Evolutionary conservation across 2,888 invertebrate species (phyloP).

Genomic region (Hololepta plana): DNA sequence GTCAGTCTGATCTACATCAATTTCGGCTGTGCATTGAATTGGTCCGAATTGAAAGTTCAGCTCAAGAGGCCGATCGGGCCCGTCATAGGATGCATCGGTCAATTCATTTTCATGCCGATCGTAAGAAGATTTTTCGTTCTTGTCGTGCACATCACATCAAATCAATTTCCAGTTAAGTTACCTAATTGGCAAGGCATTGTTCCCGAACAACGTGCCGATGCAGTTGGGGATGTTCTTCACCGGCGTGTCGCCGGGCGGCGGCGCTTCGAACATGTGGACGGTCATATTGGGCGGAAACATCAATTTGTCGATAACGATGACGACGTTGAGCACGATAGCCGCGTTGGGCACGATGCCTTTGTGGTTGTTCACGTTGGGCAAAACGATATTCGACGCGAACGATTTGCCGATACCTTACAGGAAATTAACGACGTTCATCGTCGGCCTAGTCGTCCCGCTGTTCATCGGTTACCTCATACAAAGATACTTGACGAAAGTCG

Average conservation of each 20-base stretch:
- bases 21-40: slow-evolving; percentile 77
- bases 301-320: slow-evolving; percentile 89
- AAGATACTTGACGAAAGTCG: slow-evolving; percentile 44
- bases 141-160: background rate
- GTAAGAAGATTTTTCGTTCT: slow-evolving; percentile 30
- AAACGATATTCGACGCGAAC: slow-evolving; percentile 41
- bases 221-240: slow-evolving; percentile 78
- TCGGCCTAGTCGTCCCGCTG: slow-evolving; percentile 61
- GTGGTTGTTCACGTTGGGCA: slow-evolving; percentile 80
- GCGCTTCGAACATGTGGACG: slow-evolving; percentile 94
- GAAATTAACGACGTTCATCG: slow-evolving; percentile 55
- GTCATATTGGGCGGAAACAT: slow-evolving; percentile 82
- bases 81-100: slow-evolving; percentile 56
- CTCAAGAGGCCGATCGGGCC: slow-evolving; percentile 60
- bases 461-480: slow-evolving; percentile 50
- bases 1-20: slow-evolving; percentile 73
- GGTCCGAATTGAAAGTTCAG: slow-evolving; percentile 45
- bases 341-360: slow-evolving; percentile 83
- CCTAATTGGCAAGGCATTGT: slow-evolving; percentile 48
- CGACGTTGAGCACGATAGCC: slow-evolving; percentile 61
- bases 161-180: slow-evolving; percentile 51
- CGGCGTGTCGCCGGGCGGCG: slow-evolving; percentile 83
- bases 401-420: slow-evolving; percentile 59
- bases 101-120: slow-evolving; percentile 75
- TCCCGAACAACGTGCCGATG: slow-evolving; percentile 49